phyloP scores from a whole-genome alignment of 2,888 invertebrate genomes.

The Beris morrisii region DNA sequence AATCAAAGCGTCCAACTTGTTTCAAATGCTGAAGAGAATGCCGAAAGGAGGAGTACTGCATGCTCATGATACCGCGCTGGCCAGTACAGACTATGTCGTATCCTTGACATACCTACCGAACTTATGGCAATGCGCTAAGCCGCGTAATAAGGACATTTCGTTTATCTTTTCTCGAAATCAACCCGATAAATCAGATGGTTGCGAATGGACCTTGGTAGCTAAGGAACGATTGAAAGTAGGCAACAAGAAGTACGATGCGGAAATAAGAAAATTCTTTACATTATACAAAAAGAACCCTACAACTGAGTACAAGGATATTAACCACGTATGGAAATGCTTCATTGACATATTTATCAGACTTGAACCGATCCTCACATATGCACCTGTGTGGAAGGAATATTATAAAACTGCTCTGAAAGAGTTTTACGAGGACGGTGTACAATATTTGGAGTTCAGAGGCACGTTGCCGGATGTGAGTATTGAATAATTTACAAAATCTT shows the following conservation, averaged over 20 bases:
- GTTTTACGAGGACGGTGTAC: constrained; percentile 67
- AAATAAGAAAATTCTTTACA: constrained; percentile 61
- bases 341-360: constrained; percentile 61
- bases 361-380: constrained; percentile 61
- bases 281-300: constrained; percentile 60
- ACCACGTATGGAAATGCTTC: constrained; percentile 65
- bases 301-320: constrained; percentile 59
- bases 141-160: constrained; percentile 43
- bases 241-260: constrained; percentile 56
- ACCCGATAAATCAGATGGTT: constrained; percentile 37
- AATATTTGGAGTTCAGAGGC: constrained; percentile 71
- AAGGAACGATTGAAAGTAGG: constrained; percentile 54
- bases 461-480: constrained; percentile 58
- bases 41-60: constrained; percentile 78
- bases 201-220: constrained; percentile 59
- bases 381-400: constrained; percentile 67
- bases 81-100: constrained; percentile 64
- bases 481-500: neutral
- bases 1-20: constrained; percentile 66
- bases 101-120: constrained; percentile 65
- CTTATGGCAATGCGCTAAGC: constrained; percentile 58
- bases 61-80: constrained; percentile 67
- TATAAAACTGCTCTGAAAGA: constrained; percentile 66
- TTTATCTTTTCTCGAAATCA: constrained; percentile 51
- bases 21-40: constrained; percentile 65